phyloP scores from a whole-genome alignment of 2,113 vertebrate species.

The Gnathonemus echidnorhynchus region DNA sequence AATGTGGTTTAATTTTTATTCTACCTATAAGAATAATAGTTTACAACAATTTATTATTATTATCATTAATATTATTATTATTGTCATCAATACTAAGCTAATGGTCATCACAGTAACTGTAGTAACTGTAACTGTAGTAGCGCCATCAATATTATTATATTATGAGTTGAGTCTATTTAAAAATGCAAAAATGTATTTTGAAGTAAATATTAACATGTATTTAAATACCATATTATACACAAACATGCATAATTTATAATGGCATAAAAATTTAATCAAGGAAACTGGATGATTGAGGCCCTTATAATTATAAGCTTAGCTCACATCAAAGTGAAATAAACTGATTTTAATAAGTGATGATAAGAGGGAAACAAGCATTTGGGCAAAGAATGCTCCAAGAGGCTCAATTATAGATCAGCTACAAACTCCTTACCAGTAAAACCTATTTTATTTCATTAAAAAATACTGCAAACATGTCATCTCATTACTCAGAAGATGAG shows the following conservation, averaged over 20 bases:
- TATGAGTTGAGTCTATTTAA: not conserved
- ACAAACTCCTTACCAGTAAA: slow-evolving; percentile 3
- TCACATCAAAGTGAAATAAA: slow-evolving; percentile 66
- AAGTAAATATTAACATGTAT: slow-evolving; percentile 41
- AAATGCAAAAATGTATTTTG: slow-evolving; percentile 21
- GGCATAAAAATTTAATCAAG: slow-evolving; percentile 63
- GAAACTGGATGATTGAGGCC: slow-evolving; percentile 65
- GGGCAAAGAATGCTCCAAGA: slow-evolving; percentile 38
- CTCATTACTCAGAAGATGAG: not conserved
- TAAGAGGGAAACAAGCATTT: slow-evolving; percentile 45
- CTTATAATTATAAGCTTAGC: slow-evolving; percentile 57
- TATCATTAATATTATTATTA: not conserved
- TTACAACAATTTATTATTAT: not conserved
- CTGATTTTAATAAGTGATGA: slow-evolving; percentile 60
- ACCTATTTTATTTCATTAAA: slow-evolving; percentile 28
- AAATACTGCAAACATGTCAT: slow-evolving; percentile 15
- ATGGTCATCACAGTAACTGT: not conserved
- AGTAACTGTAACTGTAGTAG: not conserved
- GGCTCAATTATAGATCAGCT: slow-evolving; percentile 22
- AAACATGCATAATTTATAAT: slow-evolving; percentile 59
- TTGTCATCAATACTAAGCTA: not conserved
- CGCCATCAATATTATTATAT: not conserved
- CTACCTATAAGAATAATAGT: not conserved
- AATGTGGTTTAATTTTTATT: not conserved
- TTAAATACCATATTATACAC: slow-evolving; percentile 54